These are phyloP conservation scores for Ophion ellenae DNA, from an alignment of 2,888 invertebrate genomes.

Conservation along the genomic window DNA sequence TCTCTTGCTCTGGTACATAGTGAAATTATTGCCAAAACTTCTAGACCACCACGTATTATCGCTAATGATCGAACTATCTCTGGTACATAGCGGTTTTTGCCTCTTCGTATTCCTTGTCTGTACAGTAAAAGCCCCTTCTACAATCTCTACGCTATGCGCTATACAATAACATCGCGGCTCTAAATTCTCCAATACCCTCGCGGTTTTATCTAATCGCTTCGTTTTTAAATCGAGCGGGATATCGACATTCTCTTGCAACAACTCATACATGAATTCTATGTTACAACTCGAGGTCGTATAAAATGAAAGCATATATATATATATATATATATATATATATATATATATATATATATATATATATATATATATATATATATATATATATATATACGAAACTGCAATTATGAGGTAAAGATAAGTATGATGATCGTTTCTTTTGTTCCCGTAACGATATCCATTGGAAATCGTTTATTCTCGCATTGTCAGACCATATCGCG, in stretches of 20 bases:
- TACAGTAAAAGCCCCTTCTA: slow-evolving; percentile 58
- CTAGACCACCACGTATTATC: slow-evolving; percentile 27
- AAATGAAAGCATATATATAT: too few relatives aligned
- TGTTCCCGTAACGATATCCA: too few relatives aligned
- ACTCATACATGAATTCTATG: too few relatives aligned
- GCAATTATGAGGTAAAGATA: too few relatives aligned
- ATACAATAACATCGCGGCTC: slow-evolving; percentile 17
- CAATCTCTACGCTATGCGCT: slow-evolving; percentile 31
- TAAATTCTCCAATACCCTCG: slow-evolving; percentile 5
- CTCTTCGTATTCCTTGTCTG: slow-evolving; percentile 40
- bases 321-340: too few relatives aligned
- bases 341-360: too few relatives aligned
- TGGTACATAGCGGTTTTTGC: slow-evolving; percentile 21
- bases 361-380: too few relatives aligned
- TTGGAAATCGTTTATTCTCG: too few relatives aligned
- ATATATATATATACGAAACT: too few relatives aligned
- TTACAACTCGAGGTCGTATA: too few relatives aligned
- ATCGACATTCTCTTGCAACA: slow-evolving; percentile 2
- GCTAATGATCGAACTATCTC: slow-evolving; percentile 30
- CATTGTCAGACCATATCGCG: too few relatives aligned
- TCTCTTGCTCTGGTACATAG: slow-evolving; percentile 10
- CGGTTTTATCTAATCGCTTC: background rate
- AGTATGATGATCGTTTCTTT: too few relatives aligned
- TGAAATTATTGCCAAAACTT: slow-evolving; percentile 63
- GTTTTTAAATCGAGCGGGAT: background rate